Conservation (phyloP, 2,888 invertebrate species). For the Disparrhopalites patrizii region DNA sequence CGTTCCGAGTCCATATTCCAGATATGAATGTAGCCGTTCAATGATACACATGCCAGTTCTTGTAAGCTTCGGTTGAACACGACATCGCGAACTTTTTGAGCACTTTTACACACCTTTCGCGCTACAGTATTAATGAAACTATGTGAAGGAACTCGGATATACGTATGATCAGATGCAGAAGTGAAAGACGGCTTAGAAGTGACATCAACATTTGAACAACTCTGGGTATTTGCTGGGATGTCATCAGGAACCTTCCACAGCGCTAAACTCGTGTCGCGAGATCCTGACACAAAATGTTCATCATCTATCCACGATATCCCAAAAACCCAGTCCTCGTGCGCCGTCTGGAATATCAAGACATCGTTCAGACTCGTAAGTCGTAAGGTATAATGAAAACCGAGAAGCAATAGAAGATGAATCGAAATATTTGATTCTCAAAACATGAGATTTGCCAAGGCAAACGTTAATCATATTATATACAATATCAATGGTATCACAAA, state of each 20-base stretch:
- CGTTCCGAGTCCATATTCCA: constrained; percentile 73
- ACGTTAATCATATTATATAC: too few relatives aligned
- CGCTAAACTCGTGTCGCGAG: constrained; percentile 84
- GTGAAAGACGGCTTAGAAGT: constrained; percentile 19
- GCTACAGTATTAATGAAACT: constrained; percentile 63
- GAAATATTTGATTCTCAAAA: too few relatives aligned
- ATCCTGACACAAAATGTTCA: constrained; percentile 88
- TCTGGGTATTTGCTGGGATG: background rate
- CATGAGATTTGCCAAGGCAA: too few relatives aligned
- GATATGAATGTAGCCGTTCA: constrained; percentile 91
- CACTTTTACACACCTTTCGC: constrained; percentile 74
- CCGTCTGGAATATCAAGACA: constrained; percentile 58
- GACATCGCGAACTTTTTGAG: constrained; percentile 73
- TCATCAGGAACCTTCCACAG: constrained; percentile 72
- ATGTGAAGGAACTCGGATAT: constrained; percentile 41
- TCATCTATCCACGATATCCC: constrained; percentile 97
- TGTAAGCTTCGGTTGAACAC: constrained; percentile 79
- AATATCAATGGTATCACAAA: too few relatives aligned
- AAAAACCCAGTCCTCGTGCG: constrained; percentile 86
- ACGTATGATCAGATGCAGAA: constrained; percentile 28
- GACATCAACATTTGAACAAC: constrained; percentile 19
- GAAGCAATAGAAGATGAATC: too few relatives aligned
- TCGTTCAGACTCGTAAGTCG: too few relatives aligned
- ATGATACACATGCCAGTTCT: constrained; percentile 83
- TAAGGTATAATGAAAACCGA: too few relatives aligned